phyloP scores from a whole-genome alignment of 2,797 vertebrate genomes.

The Mallotus villosus region DNA sequence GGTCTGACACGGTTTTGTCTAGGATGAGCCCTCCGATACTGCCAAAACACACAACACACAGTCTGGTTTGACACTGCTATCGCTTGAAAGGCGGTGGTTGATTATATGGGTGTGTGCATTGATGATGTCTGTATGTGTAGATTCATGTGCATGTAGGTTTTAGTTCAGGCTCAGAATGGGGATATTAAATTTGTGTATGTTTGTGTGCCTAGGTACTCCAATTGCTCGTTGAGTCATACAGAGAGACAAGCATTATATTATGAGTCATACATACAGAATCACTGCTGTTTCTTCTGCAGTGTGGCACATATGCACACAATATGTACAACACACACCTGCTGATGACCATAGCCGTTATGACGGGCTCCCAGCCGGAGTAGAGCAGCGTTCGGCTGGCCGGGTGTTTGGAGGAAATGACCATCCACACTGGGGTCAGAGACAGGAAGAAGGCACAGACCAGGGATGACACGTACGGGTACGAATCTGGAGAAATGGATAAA shows the following conservation, averaged over 20 bases:
- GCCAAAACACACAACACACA: constrained; percentile 60
- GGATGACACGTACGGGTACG: constrained; percentile 86
- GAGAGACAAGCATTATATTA: constrained; percentile 17
- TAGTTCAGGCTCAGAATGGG: background rate
- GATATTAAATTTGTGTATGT: background rate
- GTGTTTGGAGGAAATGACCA: constrained; percentile 93
- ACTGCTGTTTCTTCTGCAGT: background rate
- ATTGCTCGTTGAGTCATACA: constrained; percentile 51
- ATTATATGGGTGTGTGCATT: background rate
- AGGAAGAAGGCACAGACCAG: constrained; percentile 94
- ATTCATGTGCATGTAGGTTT: background rate
- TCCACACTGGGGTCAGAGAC: constrained; percentile 92
- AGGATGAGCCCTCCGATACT: constrained; percentile 98
- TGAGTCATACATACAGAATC: background rate
- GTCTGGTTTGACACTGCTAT: background rate
- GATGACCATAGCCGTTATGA: constrained; percentile 96
- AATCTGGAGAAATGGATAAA: constrained; percentile 67
- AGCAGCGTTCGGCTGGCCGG: constrained; percentile 94
- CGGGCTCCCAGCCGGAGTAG: constrained; percentile 95
- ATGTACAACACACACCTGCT: constrained; percentile 80
- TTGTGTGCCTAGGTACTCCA: background rate
- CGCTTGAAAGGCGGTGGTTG: background rate
- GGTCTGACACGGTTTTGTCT: constrained; percentile 95
- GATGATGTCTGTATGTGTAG: background rate
- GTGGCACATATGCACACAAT: background rate